Conservation (phyloP, 2,888 invertebrate species). For the Odontomyia ornata region DNA sequence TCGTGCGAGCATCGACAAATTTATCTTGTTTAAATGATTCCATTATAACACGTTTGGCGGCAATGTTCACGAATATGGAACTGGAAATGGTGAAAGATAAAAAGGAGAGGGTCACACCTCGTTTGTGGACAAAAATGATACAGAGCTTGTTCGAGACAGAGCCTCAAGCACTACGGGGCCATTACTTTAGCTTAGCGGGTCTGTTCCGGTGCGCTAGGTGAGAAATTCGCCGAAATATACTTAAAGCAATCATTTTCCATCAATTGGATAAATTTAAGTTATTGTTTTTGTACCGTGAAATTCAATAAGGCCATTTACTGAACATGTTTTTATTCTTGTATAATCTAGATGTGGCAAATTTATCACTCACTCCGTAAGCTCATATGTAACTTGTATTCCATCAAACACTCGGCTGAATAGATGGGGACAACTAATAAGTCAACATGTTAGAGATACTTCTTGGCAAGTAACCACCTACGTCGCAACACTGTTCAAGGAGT, state of each 20-base stretch:
- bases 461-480: slow-evolving; percentile 88
- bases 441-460: slow-evolving; percentile 75
- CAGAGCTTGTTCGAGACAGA: slow-evolving; percentile 78
- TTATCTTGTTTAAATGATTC: slow-evolving; percentile 88
- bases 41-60: slow-evolving; percentile 77
- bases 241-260: slow-evolving; percentile 54
- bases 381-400: slow-evolving; percentile 77
- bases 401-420: slow-evolving; percentile 76
- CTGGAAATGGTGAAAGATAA: slow-evolving; percentile 85
- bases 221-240: not conserved
- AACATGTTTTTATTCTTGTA: not conserved
- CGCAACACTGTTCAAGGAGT: slow-evolving; percentile 75
- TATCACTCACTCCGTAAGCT: slow-evolving; percentile 74
- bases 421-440: slow-evolving; percentile 76
- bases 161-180: slow-evolving; percentile 80
- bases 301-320: not conserved
- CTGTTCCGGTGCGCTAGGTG: slow-evolving; percentile 74
- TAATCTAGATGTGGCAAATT: slow-evolving; percentile 73
- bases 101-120: slow-evolving; percentile 87
- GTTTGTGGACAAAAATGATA: slow-evolving; percentile 84
- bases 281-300: too few species aligned
- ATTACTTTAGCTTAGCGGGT: slow-evolving; percentile 81
- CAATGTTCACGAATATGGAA: slow-evolving; percentile 88
- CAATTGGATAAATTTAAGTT: too few species aligned
- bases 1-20: slow-evolving; percentile 86